Conservation (phyloP, 2,113 vertebrate genomes). For the Atrichornis clamosus region DNA sequence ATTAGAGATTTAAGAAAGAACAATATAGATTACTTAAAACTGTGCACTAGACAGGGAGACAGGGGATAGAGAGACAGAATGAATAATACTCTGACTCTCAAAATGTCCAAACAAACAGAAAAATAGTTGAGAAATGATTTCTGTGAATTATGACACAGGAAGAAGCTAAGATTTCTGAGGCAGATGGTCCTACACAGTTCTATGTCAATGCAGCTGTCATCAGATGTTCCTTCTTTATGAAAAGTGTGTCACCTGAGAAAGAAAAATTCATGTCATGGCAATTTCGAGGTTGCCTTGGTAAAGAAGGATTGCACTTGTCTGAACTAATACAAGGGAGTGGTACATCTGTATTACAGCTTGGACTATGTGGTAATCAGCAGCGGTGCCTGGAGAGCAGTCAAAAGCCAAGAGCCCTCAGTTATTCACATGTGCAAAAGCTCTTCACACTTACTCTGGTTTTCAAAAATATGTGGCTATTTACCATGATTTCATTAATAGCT, state of each 20-base stretch:
- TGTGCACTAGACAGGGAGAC: neutral
- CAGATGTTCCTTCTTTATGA: neutral
- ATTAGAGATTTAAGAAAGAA: neutral
- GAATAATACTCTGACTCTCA: neutral
- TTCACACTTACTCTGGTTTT: neutral
- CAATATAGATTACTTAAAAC: neutral
- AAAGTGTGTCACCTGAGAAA: neutral
- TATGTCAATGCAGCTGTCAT: neutral
- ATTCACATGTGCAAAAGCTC: neutral
- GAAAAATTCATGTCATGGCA: neutral
- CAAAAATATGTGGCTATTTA: neutral
- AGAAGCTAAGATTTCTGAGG: neutral
- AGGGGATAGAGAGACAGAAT: neutral
- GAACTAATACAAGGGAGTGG: neutral
- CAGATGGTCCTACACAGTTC: neutral
- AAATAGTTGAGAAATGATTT: neutral
- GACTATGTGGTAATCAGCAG: neutral
- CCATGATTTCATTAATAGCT: neutral
- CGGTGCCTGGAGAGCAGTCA: neutral
- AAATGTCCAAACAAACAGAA: neutral
- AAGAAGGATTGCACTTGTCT: neutral
- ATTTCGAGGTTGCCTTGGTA: neutral
- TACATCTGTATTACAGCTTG: neutral
- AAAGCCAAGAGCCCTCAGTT: neutral
- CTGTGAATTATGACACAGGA: neutral